These are phyloP conservation scores for Antheraea yamamai DNA, from an alignment of 2,888 invertebrate species.

Conservation along the genomic window DNA sequence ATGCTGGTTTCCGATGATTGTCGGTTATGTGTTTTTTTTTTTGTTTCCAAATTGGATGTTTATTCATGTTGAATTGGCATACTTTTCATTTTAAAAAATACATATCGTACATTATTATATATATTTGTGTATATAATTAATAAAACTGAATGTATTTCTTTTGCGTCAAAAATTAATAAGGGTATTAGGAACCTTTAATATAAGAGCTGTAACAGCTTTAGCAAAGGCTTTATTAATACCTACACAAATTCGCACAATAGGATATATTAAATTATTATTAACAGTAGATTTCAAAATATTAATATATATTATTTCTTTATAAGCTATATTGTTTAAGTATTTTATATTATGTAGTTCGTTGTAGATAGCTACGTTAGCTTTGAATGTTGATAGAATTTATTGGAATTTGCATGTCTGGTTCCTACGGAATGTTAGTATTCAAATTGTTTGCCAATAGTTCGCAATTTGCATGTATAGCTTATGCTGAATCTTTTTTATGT, in stretches of 20 bases:
- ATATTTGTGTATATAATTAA: conserved; percentile 6
- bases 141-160: neutral
- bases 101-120: neutral
- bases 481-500: conserved; percentile 26
- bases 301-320: neutral
- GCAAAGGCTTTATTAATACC: conserved; percentile 73
- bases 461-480: conserved; percentile 60
- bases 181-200: conserved; percentile 7
- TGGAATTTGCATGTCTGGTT: conserved; percentile 57
- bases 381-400: conserved; percentile 25
- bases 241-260: conserved; percentile 78
- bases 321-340: neutral
- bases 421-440: conserved; percentile 52
- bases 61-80: conserved; percentile 5
- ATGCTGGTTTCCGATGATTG: neutral
- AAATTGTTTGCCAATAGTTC: conserved; percentile 55
- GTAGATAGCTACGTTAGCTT: neutral
- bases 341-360: neutral
- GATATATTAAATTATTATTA: conserved; percentile 30
- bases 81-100: conserved; percentile 3
- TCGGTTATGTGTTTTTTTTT: neutral
- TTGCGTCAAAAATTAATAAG: conserved; percentile 14
- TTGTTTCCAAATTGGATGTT: conserved; percentile 2
- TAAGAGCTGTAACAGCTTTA: conserved; percentile 12
- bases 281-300: conserved; percentile 31